A percentile compares a stretch with the other conserved stretches of the same genome.
phyloP scores from a whole-genome alignment of 2,113 vertebrate genomes.

The Ageneiosus marmoratus region DNA sequence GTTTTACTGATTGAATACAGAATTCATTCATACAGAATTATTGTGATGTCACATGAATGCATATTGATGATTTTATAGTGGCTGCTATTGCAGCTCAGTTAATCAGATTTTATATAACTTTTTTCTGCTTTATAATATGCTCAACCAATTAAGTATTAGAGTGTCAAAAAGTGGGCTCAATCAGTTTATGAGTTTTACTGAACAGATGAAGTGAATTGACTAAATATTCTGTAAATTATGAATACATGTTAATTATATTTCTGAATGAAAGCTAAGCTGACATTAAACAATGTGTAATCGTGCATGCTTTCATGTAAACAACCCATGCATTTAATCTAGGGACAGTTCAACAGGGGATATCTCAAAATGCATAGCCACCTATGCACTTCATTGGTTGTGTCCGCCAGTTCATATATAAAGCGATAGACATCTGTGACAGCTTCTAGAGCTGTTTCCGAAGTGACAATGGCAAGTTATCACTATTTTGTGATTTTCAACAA shows the following conservation, averaged over 20 bases:
- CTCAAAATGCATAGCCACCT: not conserved
- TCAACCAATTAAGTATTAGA: not conserved
- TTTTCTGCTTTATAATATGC: not conserved
- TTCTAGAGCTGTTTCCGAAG: too few relatives aligned
- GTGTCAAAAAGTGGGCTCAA: not conserved
- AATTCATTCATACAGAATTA: not conserved
- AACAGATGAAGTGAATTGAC: not conserved
- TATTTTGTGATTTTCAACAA: too few relatives aligned
- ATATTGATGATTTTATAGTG: not conserved
- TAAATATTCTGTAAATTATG: not conserved
- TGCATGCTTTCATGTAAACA: not conserved
- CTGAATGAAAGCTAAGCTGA: not conserved
- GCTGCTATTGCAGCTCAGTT: not conserved
- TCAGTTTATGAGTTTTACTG: not conserved
- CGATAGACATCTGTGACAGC: too few relatives aligned
- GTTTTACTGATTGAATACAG: too few relatives aligned
- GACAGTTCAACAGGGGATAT: not conserved
- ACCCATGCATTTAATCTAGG: not conserved
- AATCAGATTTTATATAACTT: not conserved
- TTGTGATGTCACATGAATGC: not conserved
- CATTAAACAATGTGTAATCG: not conserved
- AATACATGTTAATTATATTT: not conserved
- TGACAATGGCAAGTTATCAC: too few relatives aligned
- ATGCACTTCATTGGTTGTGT: too few relatives aligned
- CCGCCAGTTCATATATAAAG: too few relatives aligned